A percentile compares a stretch with the other conserved stretches of the same genome.
phyloP scores from a whole-genome alignment of 2,888 invertebrate genomes.

The Ophonus ardosiacus region DNA sequence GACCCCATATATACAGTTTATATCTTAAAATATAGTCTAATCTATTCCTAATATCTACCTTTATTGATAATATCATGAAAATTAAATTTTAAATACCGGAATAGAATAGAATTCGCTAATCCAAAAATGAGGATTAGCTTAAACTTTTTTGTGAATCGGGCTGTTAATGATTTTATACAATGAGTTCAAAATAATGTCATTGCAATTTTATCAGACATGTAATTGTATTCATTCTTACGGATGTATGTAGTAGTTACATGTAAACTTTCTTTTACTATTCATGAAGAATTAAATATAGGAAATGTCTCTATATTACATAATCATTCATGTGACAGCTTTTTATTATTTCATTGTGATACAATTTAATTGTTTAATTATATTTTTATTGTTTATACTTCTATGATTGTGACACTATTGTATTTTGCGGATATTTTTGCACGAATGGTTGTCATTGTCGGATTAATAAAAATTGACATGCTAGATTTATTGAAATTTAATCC shows the following conservation, averaged over 20 bases:
- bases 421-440: neutral
- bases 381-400: neutral
- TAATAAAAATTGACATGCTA: neutral
- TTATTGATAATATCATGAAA: too few species aligned
- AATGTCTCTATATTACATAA: slow-evolving; percentile 46
- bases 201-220: slow-evolving; percentile 18
- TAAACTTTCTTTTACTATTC: slow-evolving; percentile 51
- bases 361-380: neutral
- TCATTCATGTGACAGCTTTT: slow-evolving; percentile 35
- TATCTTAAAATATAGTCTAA: too few species aligned
- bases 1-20: too few species aligned
- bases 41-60: too few species aligned
- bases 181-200: slow-evolving; percentile 27
- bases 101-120: too few species aligned
- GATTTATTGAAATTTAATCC: slow-evolving; percentile 22
- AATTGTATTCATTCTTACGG: neutral
- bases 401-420: neutral
- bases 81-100: too few species aligned
- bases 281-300: slow-evolving; percentile 41
- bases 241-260: neutral
- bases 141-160: too few species aligned
- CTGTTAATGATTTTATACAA: neutral
- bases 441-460: neutral
- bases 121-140: too few species aligned
- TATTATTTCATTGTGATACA: slow-evolving; percentile 26